Evolutionary conservation across 2,888 invertebrate species (phyloP), one percentile per base, ranked within the genome.

Genomic region (Nemurella pictetii): DNA sequence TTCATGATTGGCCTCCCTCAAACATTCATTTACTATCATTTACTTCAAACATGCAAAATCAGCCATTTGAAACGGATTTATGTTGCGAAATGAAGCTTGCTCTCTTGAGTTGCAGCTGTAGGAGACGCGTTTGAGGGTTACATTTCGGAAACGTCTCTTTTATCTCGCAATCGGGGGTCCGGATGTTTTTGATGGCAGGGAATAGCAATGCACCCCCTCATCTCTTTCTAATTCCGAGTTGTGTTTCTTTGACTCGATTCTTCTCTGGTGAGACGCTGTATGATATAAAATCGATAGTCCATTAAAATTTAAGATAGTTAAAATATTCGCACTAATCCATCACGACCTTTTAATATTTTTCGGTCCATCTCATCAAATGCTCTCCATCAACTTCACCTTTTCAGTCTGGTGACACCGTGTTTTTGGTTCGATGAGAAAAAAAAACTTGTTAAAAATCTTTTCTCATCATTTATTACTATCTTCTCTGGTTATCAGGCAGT

Each of bases 41-140:
- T 82, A 82, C 82, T 82, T 82, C 29, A 82, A 82, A 82, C 82
- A 82, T 82, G 82, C 28, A 82, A 55, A 82, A 82, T 82, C 27
- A 55, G 28, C 55, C 82, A 55, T 72, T 55, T 26, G 27, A 55
- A 29, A 55, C 28, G 73, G 82, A 72, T 82, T 82, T 55, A 28
- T 78, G 75, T 30, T 7, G 15, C 55, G 15, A 55, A 20, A 55
- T 55, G 55, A 55, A 55, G 55, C 55, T 55, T 55, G 55, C 55
- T 20, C 55, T 55, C 55, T 55, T 55, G 55, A 55, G n/a, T n/a
- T n/a, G n/a, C n/a, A n/a, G n/a, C n/a, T n/a, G n/a, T n/a, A n/a
- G n/a, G n/a, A n/a, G n/a, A n/a, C n/a, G n/a, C n/a, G n/a, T n/a
- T n/a, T n/a, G 55, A 55, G 55, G 55, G 15, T 20, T 20, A 15